These are phyloP conservation scores for Zoanthus sansibaricus DNA, from an alignment of 92 coral and sea anemone genomes.

Conservation along the genomic window DNA sequence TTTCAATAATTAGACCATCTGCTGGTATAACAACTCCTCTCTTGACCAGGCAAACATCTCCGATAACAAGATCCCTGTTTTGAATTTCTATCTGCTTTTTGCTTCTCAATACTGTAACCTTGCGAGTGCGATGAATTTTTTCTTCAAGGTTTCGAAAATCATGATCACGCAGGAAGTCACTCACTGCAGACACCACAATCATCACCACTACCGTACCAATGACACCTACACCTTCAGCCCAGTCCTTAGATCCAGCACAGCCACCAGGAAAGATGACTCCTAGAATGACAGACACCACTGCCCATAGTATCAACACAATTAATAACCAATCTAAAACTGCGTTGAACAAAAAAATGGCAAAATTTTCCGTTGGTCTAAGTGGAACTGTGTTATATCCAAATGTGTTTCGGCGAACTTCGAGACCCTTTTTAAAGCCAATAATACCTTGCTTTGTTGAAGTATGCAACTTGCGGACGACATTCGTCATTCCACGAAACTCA, in stretches of 20 bases:
- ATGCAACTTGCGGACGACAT: constrained; percentile 65
- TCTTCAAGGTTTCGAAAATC: constrained; percentile 65
- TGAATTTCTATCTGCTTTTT: constrained; percentile 54
- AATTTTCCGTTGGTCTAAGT: constrained; percentile 59
- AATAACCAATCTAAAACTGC: constrained; percentile 85
- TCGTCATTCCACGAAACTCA: constrained; percentile 71
- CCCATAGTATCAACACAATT: constrained; percentile 71
- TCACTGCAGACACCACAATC: constrained; percentile 68
- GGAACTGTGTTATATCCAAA: constrained; percentile 78
- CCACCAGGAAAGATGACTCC: constrained; percentile 80
- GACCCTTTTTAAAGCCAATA: constrained; percentile 71
- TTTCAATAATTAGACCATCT: constrained; percentile 93
- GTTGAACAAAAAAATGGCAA: constrained; percentile 62
- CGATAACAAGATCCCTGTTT: constrained; percentile 76
- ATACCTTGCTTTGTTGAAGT: constrained; percentile 83
- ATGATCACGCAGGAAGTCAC: constrained; percentile 75
- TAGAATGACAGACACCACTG: constrained; percentile 77
- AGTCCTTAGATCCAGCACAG: constrained; percentile 67
- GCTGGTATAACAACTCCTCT: constrained; percentile 92
- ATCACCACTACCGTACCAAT: constrained; percentile 78
- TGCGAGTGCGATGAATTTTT: constrained; percentile 66
- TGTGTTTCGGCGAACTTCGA: constrained; percentile 47
- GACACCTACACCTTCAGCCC: constrained; percentile 87
- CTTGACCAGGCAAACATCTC: constrained; percentile 88
- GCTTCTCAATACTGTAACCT: constrained; percentile 61